phyloP scores from a whole-genome alignment of 2,797 vertebrate genomes.

The Tokudaia tokunoshimensis region DNA sequence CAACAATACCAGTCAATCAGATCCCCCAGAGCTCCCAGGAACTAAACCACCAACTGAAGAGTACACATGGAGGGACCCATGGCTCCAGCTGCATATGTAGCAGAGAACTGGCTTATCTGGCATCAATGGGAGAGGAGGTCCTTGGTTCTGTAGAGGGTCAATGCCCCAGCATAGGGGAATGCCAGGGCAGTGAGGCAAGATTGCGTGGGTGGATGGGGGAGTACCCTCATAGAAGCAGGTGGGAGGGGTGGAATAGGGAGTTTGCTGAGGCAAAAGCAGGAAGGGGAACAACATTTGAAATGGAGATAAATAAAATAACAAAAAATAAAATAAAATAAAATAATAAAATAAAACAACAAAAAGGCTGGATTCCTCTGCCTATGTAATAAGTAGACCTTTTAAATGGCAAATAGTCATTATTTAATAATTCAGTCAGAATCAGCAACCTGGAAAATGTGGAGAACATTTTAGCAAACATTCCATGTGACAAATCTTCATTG shows the following conservation, averaged over 20 bases:
- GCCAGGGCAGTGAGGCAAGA: background rate
- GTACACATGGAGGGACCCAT: background rate
- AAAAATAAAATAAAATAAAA: background rate
- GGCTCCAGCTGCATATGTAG: background rate
- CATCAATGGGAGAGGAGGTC: background rate
- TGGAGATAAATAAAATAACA: background rate
- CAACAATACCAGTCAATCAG: background rate
- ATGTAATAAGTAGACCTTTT: background rate
- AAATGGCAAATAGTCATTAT: background rate
- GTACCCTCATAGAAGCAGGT: background rate
- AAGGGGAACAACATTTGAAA: background rate
- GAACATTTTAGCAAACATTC: background rate
- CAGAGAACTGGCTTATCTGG: background rate
- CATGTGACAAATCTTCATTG: background rate
- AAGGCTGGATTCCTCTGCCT: background rate
- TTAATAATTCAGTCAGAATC: background rate
- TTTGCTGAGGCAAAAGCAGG: too few relatives aligned
- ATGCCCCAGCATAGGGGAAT: background rate
- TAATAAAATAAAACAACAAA: background rate
- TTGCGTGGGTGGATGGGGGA: background rate
- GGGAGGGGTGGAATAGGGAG: too few relatives aligned
- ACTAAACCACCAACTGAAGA: background rate
- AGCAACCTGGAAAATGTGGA: background rate
- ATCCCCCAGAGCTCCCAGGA: background rate
- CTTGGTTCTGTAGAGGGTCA: background rate